Conservation (phyloP, 2,888 invertebrate genomes). For the Ligdia adustata region DNA sequence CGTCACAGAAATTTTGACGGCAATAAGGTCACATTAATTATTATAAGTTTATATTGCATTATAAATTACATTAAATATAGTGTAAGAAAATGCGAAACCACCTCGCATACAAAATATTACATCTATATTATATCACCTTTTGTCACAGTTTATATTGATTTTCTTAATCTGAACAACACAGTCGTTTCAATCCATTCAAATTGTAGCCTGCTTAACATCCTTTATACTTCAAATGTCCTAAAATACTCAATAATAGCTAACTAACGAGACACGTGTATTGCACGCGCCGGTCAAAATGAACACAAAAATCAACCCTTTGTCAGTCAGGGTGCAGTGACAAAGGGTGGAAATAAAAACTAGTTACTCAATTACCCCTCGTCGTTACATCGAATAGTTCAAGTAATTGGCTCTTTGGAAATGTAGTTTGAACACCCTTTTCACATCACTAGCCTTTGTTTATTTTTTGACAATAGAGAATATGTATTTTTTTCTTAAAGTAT, state of each 20-base stretch:
- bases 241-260: constrained; percentile 39
- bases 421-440: constrained; percentile 6
- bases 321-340: constrained; percentile 24
- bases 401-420: constrained; percentile 31
- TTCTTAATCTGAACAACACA: no score
- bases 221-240: constrained; percentile 1
- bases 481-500: no score
- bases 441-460: no score
- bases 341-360: constrained; percentile 37
- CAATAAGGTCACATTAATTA: no score
- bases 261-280: constrained; percentile 41
- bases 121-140: no score
- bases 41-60: no score
- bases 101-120: no score
- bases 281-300: constrained; percentile 40
- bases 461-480: no score
- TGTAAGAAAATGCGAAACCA: no score
- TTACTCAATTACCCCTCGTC: constrained; percentile 34
- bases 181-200: not conserved
- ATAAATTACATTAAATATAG: no score
- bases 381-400: constrained; percentile 30
- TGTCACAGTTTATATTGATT: no score
- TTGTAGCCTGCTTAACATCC: not conserved
- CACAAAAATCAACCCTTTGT: constrained; percentile 22
- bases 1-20: no score